Base-by-base conservation (phyloP, 2,888 invertebrate species). In the Hyposoter dolosus region DNA sequence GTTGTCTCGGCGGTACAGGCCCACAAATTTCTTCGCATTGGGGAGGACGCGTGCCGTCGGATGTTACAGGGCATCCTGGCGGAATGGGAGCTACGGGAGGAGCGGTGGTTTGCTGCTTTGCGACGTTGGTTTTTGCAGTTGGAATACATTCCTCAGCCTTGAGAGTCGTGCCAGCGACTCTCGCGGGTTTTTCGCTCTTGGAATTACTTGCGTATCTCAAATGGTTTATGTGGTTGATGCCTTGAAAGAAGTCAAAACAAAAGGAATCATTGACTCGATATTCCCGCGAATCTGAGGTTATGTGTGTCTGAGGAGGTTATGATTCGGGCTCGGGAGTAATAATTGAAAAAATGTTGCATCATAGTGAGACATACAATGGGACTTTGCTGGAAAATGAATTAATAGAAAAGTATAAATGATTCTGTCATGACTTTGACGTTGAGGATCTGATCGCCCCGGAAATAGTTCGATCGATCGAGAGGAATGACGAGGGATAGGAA, bases 141-240 rank as follows among this genome's bases (percentile, higher is more conserved):
- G 93, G 90, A 66, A 89, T 65, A 83, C 93, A 92, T 91, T 93
- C 92, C 72, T 93, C 93, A 7, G 92, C 90, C 75, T 89, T 91
- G 50, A 91, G 88, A n/a, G 93, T 93, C 12, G 88, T 88, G 4
- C 93, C 93, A 7, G 87, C 65, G 43, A 88, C 75, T 78, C 89
- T 91, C 5, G 83, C 87, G 15, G 90, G 81, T 79, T 91, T 92
- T 69, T 90, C 89, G 32, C 85, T 88, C 40, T 88, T 89, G 28
- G 83, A 69, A 79, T 89, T 85, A 66, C 86, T 90, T 74, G 89
- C 90, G 81, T 91, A 91, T 85, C 91, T 90, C 78, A 90, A 81
- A 82, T 87, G 89, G 84, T 83, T 88, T 78, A 89, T 85, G 81
- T 82, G 89, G 23, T 89, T 85, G 81, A 90, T 83, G 71, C 91